Evolutionary conservation across 2,797 vertebrate genomes (phyloP), one percentile per base, ranked within the genome.

Genomic region (Clarias fuscus): DNA sequence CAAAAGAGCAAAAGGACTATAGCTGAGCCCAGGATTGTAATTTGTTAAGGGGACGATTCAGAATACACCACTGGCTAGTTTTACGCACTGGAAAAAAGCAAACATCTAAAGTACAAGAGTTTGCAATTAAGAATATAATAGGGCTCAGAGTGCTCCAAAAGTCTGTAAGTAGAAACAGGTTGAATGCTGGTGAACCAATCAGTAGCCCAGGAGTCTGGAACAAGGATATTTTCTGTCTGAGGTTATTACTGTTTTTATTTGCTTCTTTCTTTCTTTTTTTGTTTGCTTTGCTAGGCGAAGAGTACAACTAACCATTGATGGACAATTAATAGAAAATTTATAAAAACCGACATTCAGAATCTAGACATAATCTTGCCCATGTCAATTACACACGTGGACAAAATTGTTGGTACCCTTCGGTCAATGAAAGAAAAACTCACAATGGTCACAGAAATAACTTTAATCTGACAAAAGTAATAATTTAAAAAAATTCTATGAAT

Each of bases 1-100:
- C 86, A 86, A 86, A 82, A 88, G 64, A 84, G 83, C 79, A 82
- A 86, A 86, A 87, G 78, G 20, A 27, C 80, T 30, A 59, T 56
- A 71, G 40, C 84, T 81, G 20, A 83, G 77, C 84, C 22, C 48
- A 61, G 80, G 62, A 37, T 62, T 83, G 73, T 70, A 86, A 83
- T 83, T 68, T 83, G 72, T 83, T 58, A 70, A 53, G 43, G 71
- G 61, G 59, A 80, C 62, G 76, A 85, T 80, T 62, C 67, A 85
- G 37, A 85, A 48, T 64, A 22, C 33, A 64, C 8, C 71, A 62
- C 62, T 65, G 70, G 68, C 40, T 75, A 82, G 27, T 73, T 86
- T 86, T 53, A 59, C 24, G 53, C 62, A 64, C 62, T 20, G 62
- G 18, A 65, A 27, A 53, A 77, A 77, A 77, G 43, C 17, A 22